phyloP scores from a whole-genome alignment of 2,113 vertebrate genomes.

The Ictalurus punctatus region DNA sequence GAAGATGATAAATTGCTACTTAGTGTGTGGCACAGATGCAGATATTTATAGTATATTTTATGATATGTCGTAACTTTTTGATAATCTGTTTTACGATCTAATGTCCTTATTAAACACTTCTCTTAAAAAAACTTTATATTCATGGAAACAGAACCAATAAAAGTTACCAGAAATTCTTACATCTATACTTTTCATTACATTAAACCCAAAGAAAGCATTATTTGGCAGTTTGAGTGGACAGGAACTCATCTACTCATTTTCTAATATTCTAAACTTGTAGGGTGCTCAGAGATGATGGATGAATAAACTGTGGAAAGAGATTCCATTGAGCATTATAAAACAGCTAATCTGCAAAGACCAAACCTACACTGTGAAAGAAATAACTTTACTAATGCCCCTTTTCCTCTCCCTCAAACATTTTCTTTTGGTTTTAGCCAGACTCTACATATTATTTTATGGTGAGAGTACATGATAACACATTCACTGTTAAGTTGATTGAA shows the following conservation, averaged over 20 bases:
- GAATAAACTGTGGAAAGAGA: background rate
- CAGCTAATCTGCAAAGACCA: background rate
- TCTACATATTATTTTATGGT: background rate
- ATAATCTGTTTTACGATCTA: background rate
- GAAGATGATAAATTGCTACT: slow-evolving; percentile 20
- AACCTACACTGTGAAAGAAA: background rate
- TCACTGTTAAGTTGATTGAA: slow-evolving; percentile 30
- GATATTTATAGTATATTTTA: background rate
- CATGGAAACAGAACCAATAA: background rate
- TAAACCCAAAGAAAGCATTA: slow-evolving; percentile 9
- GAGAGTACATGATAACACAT: slow-evolving; percentile 13
- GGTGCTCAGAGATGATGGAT: background rate
- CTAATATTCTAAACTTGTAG: background rate
- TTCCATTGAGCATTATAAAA: background rate
- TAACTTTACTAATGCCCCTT: background rate
- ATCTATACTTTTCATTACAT: background rate
- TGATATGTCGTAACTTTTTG: background rate
- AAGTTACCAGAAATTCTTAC: background rate
- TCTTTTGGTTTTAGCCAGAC: background rate
- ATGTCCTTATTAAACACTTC: background rate
- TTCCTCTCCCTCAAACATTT: background rate
- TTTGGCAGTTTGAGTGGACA: background rate
- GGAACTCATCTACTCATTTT: background rate
- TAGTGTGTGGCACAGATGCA: slow-evolving; percentile 21
- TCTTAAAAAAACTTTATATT: background rate